phyloP scores from a whole-genome alignment of 2,113 vertebrate species.

The Fulmarus glacialis region DNA sequence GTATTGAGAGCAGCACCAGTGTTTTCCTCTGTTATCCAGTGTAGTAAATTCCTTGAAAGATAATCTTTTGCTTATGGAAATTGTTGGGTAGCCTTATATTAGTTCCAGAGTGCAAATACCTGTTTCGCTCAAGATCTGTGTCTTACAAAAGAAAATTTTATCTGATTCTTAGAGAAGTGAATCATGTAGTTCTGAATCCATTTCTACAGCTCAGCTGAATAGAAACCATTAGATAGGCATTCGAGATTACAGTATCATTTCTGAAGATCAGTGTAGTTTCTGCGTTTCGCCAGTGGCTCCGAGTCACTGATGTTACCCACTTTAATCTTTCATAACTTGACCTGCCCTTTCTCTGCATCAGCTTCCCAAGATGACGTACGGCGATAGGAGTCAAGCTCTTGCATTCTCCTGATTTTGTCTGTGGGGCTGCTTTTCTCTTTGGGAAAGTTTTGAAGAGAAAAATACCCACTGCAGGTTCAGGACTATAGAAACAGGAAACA shows the following conservation, averaged over 20 bases:
- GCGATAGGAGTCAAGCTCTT: neutral
- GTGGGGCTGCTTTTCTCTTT: neutral
- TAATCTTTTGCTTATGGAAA: neutral
- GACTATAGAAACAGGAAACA: slow-evolving; percentile 42
- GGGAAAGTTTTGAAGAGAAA: neutral
- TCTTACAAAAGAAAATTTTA: neutral
- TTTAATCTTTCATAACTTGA: neutral
- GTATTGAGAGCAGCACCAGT: rapidly evolving
- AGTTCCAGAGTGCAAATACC: neutral
- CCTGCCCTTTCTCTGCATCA: neutral
- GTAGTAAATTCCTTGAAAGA: neutral
- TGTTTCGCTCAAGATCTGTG: neutral
- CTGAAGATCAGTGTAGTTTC: neutral
- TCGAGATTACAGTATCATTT: neutral
- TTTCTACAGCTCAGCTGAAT: neutral
- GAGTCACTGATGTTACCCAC: neutral
- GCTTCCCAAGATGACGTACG: rapidly evolving
- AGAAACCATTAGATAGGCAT: slow-evolving; percentile 31
- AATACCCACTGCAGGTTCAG: neutral
- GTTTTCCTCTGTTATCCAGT: neutral
- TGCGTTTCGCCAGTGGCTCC: neutral
- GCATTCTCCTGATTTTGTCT: neutral
- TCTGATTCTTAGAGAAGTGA: neutral
- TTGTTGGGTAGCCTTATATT: neutral
- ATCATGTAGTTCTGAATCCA: neutral